A percentile compares a stretch with the other conserved stretches of the same genome.
These are phyloP conservation scores for Nebria salina DNA, from an alignment of 2,888 invertebrate genomes.

Conservation along the genomic window DNA sequence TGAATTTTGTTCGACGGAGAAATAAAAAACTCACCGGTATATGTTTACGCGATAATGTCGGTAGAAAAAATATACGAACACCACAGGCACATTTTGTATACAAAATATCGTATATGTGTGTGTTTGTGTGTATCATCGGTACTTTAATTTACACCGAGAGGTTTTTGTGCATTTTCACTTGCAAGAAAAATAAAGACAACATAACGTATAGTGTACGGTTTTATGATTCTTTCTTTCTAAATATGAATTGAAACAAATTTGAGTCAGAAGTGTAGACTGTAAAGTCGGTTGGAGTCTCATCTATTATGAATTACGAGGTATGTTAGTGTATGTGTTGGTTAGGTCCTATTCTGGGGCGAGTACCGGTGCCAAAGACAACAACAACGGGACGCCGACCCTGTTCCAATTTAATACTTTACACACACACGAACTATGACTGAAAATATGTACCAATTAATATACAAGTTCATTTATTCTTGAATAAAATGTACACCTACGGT, in stretches of 20 bases:
- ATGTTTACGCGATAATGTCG: conserved; percentile 43
- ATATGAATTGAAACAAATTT: too few relatives aligned
- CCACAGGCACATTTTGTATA: conserved; percentile 32
- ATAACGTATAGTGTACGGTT: not conserved
- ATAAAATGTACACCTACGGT: too few relatives aligned
- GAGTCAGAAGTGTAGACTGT: too few relatives aligned
- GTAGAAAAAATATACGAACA: conserved; percentile 41
- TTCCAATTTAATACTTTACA: conserved; percentile 24
- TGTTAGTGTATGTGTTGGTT: not conserved
- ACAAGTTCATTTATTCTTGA: not conserved
- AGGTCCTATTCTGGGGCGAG: conserved; percentile 31
- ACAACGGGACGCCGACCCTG: conserved; percentile 41
- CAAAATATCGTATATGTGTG: conserved; percentile 30
- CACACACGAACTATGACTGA: conserved; percentile 9
- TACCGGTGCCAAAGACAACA: conserved; percentile 37
- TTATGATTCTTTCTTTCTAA: too few relatives aligned
- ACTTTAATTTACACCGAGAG: conserved; percentile 30
- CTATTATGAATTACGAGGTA: conserved; percentile 23
- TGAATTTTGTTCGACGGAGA: not conserved
- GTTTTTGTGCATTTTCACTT: conserved; percentile 30
- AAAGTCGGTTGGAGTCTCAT: conserved; percentile 7
- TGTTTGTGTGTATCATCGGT: not conserved
- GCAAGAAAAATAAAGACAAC: conserved; percentile 9
- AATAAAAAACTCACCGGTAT: conserved; percentile 40
- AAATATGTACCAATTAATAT: conserved; percentile 7